Percentiles rank a stretch among this genome's conserved stretches.
phyloP scores from a whole-genome alignment of 1,140 invertebrate species.

The Stratiolaelaps scimitus region DNA sequence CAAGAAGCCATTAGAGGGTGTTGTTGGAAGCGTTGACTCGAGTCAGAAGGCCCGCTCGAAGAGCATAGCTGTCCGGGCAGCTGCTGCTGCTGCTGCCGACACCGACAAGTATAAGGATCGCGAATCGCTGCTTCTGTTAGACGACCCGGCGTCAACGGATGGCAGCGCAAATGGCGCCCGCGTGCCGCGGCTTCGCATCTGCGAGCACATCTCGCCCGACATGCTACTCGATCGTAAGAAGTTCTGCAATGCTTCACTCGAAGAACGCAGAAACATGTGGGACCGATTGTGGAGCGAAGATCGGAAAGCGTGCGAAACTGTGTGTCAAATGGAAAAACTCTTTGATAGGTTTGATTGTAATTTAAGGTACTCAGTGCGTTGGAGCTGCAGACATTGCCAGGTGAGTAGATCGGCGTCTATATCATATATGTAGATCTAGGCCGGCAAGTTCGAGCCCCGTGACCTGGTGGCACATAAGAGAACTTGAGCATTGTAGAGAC shows the following conservation, averaged over 20 bases:
- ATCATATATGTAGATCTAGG: too few relatives aligned
- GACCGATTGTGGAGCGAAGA: conserved; percentile 19
- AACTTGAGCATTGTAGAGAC: too few relatives aligned
- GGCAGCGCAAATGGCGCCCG: not conserved
- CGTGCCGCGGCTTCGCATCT: conserved; percentile 21
- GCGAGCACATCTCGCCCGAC: conserved; percentile 9
- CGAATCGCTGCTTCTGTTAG: conserved; percentile 1
- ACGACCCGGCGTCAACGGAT: not conserved
- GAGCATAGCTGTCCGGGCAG: not conserved
- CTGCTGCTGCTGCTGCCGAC: not conserved
- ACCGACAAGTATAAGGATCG: conserved; percentile 1
- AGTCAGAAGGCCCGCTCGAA: not conserved
- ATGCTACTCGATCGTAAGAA: conserved; percentile 23
- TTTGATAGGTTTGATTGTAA: conserved; percentile 29
- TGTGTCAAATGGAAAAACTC: conserved; percentile 24
- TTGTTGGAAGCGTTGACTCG: too few relatives aligned
- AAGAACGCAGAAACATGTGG: conserved; percentile 24
- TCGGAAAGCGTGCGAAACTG: conserved; percentile 17
- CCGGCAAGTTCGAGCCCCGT: too few relatives aligned
- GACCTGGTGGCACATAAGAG: too few relatives aligned
- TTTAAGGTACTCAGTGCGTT: conserved; percentile 28
- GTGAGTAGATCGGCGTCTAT: too few relatives aligned
- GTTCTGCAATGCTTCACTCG: conserved; percentile 23
- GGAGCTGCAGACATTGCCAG: conserved; percentile 27
- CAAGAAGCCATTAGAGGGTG: too few relatives aligned